phyloP scores from a whole-genome alignment of 1,140 invertebrate genomes.

The Delia radicum region DNA sequence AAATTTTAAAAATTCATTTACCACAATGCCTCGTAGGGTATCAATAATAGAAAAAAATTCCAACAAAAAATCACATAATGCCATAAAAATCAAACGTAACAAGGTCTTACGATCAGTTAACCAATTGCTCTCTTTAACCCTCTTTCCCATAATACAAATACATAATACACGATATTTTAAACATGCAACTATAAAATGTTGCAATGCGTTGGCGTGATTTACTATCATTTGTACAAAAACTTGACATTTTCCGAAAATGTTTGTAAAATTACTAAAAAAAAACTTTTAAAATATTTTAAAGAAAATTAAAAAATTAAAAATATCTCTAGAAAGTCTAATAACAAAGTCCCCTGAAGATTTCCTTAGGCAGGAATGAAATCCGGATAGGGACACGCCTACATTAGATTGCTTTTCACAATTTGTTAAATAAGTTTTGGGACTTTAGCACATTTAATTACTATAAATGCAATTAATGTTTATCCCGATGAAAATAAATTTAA shows the following conservation, averaged over 20 bases:
- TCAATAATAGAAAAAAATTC: background rate
- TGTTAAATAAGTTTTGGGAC: too few relatives aligned
- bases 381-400: too few relatives aligned
- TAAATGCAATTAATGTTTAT: too few relatives aligned
- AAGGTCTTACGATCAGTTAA: background rate
- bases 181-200: slow-evolving; percentile 2
- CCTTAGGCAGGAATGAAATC: too few relatives aligned
- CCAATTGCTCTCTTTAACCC: background rate
- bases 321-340: too few relatives aligned
- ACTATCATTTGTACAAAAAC: background rate
- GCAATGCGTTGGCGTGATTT: slow-evolving; percentile 20
- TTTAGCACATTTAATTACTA: too few relatives aligned
- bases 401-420: too few relatives aligned
- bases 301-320: background rate
- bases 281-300: background rate
- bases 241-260: slow-evolving; percentile 7
- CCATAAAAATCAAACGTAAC: background rate
- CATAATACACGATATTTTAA: background rate
- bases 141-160: background rate
- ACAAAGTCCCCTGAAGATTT: too few relatives aligned
- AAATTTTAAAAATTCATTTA: too few relatives aligned
- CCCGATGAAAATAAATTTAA: too few relatives aligned
- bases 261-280: background rate
- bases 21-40: background rate
- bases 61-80: background rate